A percentile compares a stretch with the other conserved stretches of the same genome.
phyloP scores from a whole-genome alignment of 2,113 vertebrate species.

The Anolis carolinensis region DNA sequence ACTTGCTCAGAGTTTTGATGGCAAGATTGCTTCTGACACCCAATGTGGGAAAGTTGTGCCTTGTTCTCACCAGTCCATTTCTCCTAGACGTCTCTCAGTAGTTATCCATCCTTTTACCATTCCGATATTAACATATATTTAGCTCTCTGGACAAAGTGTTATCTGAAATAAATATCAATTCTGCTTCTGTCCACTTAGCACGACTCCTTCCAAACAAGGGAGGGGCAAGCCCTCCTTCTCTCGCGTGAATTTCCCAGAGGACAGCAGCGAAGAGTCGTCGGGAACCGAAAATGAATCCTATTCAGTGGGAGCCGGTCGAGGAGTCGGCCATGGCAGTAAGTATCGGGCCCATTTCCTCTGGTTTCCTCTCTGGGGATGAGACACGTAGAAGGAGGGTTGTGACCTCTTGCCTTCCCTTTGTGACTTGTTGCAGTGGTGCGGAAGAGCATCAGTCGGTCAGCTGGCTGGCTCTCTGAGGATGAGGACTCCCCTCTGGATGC shows the following conservation, averaged over 20 bases:
- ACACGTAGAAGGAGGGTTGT: not conserved
- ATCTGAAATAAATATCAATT: not conserved
- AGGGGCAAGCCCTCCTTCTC: constrained; percentile 94
- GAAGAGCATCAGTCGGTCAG: constrained; percentile 82
- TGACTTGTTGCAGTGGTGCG: constrained; percentile 84
- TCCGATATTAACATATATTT: not conserved
- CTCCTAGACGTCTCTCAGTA: not conserved
- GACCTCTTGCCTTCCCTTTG: constrained; percentile 26
- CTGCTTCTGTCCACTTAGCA: constrained; percentile 74
- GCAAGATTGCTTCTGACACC: not conserved
- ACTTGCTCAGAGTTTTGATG: not conserved
- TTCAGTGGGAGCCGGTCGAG: constrained; percentile 88
- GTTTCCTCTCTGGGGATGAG: not conserved
- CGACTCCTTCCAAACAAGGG: constrained; percentile 96
- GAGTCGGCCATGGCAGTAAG: constrained; percentile 91
- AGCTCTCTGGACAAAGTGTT: not conserved
- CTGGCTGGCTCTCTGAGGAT: constrained; percentile 93
- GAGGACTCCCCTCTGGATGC: constrained; percentile 94
- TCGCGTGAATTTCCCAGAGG: constrained; percentile 91
- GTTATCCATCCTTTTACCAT: not conserved
- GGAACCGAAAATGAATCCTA: constrained; percentile 98
- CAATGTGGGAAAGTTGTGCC: not conserved
- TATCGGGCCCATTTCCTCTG: not conserved
- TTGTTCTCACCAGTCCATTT: not conserved
- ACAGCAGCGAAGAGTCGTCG: constrained; percentile 98